Evolutionary conservation across 2,113 vertebrate species (phyloP).

Genomic region (Clarias batrachus): DNA sequence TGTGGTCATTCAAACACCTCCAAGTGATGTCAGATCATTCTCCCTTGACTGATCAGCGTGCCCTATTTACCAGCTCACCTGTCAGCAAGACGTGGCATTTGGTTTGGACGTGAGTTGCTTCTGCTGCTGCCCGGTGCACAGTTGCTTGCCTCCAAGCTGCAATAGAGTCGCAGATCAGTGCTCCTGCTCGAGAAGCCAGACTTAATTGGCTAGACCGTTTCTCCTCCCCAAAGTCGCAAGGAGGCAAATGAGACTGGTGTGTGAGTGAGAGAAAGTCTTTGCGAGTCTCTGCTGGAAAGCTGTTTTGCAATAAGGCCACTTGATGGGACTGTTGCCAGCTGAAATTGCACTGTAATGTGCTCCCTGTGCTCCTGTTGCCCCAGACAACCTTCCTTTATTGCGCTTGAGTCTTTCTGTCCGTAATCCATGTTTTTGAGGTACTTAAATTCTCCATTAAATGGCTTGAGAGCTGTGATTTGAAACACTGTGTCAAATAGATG

Average conservation of each 20-base stretch:
- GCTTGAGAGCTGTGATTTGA: conserved; percentile 11
- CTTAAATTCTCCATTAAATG: conserved; percentile 18
- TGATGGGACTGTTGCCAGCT: conserved; percentile 16
- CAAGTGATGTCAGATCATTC: conserved; percentile 6
- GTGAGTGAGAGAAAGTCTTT: conserved; percentile 9
- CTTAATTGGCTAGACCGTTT: conserved; percentile 47
- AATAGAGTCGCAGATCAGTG: conserved; percentile 1
- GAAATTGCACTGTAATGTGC: conserved; percentile 7
- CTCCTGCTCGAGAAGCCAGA: conserved; percentile 29
- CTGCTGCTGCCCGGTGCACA: conserved; percentile 30
- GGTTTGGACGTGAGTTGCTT: conserved; percentile 19
- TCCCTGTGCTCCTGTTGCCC: conserved; percentile 23
- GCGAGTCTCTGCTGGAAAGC: conserved; percentile 27
- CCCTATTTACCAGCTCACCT: conserved; percentile 38
- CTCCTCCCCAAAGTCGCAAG: conserved; percentile 13
- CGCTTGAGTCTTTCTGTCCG: conserved; percentile 18
- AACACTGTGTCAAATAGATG: background rate
- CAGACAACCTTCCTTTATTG: conserved; percentile 10
- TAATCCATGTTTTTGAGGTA: conserved; percentile 31
- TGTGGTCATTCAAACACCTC: background rate
- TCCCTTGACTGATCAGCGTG: conserved; percentile 26
- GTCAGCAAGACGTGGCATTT: conserved; percentile 26
- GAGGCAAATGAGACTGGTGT: conserved; percentile 20
- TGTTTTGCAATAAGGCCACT: conserved; percentile 39
- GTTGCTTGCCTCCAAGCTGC: conserved; percentile 35